phyloP scores from a whole-genome alignment of 2,888 invertebrate genomes.

The Chydorus sphaericus region DNA sequence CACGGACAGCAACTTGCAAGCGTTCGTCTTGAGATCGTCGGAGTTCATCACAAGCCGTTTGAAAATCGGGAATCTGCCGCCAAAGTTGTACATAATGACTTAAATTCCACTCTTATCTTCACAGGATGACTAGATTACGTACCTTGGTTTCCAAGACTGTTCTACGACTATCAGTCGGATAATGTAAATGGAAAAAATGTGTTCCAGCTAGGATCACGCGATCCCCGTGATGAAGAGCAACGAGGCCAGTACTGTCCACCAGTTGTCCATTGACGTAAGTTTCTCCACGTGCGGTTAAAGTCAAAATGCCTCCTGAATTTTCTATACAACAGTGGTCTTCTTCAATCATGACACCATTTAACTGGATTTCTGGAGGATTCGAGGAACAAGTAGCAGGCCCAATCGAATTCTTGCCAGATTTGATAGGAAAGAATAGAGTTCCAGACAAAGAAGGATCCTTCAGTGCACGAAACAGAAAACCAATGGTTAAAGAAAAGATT shows the following conservation, averaged over 20 bases:
- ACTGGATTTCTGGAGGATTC: constrained; percentile 37
- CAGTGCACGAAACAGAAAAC: no score
- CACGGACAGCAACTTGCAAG: neutral
- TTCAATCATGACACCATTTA: constrained; percentile 44
- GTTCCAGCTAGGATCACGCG: constrained; percentile 41
- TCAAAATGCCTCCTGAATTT: constrained; percentile 33
- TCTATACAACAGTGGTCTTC: constrained; percentile 45
- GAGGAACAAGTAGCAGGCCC: constrained; percentile 26
- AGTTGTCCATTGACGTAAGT: constrained; percentile 40
- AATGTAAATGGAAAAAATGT: constrained; percentile 40
- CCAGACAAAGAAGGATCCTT: constrained; percentile 49
- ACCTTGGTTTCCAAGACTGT: no score
- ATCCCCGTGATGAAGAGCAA: constrained; percentile 37
- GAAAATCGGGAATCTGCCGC: neutral
- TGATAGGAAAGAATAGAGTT: constrained; percentile 37
- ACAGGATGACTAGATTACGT: neutral
- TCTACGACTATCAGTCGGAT: constrained; percentile 30
- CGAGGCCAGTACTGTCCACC: constrained; percentile 27
- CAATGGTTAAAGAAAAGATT: neutral
- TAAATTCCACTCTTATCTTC: neutral
- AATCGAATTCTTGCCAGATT: constrained; percentile 34
- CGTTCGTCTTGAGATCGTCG: neutral
- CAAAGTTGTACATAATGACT: constrained; percentile 20
- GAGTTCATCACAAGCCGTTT: neutral
- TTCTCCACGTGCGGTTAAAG: constrained; percentile 32